Evolutionary conservation across 2,888 invertebrate genomes (phyloP).

Genomic region (Acrobeloides nanus): DNA sequence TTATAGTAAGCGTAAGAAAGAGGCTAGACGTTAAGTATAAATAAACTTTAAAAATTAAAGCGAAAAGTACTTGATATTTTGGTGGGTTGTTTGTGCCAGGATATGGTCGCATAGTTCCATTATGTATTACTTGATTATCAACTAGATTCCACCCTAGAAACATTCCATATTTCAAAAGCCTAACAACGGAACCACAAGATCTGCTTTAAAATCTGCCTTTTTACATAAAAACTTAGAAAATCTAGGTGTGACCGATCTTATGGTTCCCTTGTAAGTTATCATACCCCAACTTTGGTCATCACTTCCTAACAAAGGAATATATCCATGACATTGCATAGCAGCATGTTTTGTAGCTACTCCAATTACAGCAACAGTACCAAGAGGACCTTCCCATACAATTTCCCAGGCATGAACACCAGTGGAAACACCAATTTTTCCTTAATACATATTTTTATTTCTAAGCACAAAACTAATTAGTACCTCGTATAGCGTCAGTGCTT

Average conservation of each 20-base stretch:
- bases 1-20: background rate
- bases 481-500: constrained; percentile 84
- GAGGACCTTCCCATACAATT: constrained; percentile 65
- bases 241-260: too few species aligned
- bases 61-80: too few species aligned
- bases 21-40: background rate
- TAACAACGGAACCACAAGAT: constrained; percentile 70
- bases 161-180: background rate
- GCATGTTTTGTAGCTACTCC: constrained; percentile 91
- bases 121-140: constrained; percentile 89
- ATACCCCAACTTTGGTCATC: constrained; percentile 98
- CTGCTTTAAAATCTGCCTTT: too few species aligned
- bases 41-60: too few species aligned
- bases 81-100: constrained; percentile 65
- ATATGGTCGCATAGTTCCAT: constrained; percentile 65
- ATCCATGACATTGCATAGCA: constrained; percentile 83
- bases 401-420: constrained; percentile 46
- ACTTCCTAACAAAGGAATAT: constrained; percentile 84
- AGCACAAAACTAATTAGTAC: too few species aligned
- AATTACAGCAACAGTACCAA: constrained; percentile 94
- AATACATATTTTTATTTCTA: constrained; percentile 58
- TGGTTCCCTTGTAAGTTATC: constrained; percentile 98
- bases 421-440: constrained; percentile 31
- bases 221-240: too few species aligned
- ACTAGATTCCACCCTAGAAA: constrained; percentile 81